Evolutionary conservation across 2,888 invertebrate genomes (phyloP), one percentile per base, ranked within the genome.

Genomic region (Lottia scabra): DNA sequence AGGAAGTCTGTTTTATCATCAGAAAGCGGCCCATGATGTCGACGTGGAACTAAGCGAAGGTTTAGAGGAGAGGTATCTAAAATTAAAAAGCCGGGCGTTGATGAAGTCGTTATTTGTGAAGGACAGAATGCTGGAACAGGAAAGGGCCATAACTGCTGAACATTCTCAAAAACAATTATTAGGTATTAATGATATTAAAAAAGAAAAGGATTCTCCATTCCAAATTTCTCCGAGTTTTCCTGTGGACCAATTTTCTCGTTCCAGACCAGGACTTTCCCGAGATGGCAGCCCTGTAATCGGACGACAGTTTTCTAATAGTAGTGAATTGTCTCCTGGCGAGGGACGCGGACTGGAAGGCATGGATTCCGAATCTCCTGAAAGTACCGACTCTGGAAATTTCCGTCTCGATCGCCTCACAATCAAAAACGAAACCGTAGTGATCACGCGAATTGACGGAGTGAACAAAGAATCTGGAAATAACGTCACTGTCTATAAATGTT

Each of bases 401-500:
- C 19, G 56, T 10, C 56, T 56, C 0, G 56, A 56, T 56, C 56
- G 56, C 10, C 3, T 56, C 19, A 56, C 56, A 56, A 30, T 68
- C 15, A 70, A 74, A 44, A 69, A 69, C 19, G 70, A 66, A 16
- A 48, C 43, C 2, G 66, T 65, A 10, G 70, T 89, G 26, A 83
- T 87, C 4, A 85, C 87, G 0, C 72, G 86, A 30, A 73, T 89
- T 27, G 88, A 89, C 69, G 88, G 88, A 0, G 71, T 85, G 6
- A 84, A 87, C 73, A 66, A 82, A 26, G 68, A 75, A n/a, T 84
- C 80, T 15, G 87, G 87, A 6, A 80, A 82, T 67, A 80, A 81
- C 62, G 76, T 83, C n/a, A 84, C 87, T 19, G 80, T 88, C 44
- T 89, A 83, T 76, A 87, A 87, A 80, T 89, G 89, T 77, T 85